Conservation (phyloP, 2,113 vertebrate genomes). For the Hippocampus barbouri region DNA sequence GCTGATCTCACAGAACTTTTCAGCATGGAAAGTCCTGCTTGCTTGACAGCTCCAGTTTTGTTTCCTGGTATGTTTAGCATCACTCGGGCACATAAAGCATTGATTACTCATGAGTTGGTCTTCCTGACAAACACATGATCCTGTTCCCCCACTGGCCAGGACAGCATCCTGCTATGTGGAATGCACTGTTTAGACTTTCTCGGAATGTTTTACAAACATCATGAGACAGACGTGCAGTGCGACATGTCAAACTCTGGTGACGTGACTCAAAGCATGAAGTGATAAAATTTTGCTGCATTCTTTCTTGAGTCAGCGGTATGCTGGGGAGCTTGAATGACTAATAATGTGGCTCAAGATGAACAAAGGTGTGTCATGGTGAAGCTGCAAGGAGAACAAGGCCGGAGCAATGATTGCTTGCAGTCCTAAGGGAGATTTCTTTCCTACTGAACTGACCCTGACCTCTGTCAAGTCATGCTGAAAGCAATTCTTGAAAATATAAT, state of each 20-base stretch:
- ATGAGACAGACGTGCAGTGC: conserved; percentile 53
- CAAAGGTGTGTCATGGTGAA: conserved; percentile 43
- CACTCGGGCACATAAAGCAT: conserved; percentile 51
- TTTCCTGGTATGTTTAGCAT: conserved; percentile 65
- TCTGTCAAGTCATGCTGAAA: conserved; percentile 6
- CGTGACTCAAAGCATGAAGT: conserved; percentile 65
- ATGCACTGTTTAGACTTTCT: conserved; percentile 68
- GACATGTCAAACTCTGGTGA: conserved; percentile 55
- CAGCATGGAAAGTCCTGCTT: conserved; percentile 54
- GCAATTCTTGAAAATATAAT: conserved; percentile 1
- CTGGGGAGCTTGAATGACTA: conserved; percentile 20
- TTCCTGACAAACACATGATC: conserved; percentile 73
- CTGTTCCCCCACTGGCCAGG: conserved; percentile 48
- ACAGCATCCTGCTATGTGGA: conserved; percentile 63
- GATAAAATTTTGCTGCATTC: conserved; percentile 43
- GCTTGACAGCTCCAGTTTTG: conserved; percentile 52
- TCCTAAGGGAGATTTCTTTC: conserved; percentile 9
- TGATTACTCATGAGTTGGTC: conserved; percentile 71
- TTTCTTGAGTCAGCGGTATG: conserved; percentile 30
- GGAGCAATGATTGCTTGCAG: conserved; percentile 19
- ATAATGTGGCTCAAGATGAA: conserved; percentile 25
- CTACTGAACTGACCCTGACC: conserved; percentile 22
- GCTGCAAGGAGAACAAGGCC: conserved; percentile 16
- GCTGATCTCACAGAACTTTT: conserved; percentile 48
- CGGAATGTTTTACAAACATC: conserved; percentile 62